Evolutionary conservation across 1,140 invertebrate genomes (phyloP).

Genomic region (Heterodera carotae): DNA sequence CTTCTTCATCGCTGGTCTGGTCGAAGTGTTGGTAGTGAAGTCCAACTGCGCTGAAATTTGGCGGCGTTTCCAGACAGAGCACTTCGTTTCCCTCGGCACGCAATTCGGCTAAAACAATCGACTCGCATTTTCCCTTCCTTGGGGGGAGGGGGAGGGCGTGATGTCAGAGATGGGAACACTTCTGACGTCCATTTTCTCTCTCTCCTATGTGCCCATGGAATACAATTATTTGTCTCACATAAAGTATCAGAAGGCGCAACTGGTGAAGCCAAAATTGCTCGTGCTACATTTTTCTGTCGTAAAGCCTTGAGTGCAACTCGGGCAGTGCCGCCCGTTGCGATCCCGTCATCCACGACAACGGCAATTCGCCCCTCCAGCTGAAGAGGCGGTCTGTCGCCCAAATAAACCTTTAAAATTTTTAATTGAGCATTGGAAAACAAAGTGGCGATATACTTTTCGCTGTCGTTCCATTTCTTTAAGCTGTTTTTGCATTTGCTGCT

Average conservation of each 20-base stretch:
- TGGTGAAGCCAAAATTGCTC: constrained; percentile 19
- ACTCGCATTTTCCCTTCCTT: no score
- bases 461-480: constrained; percentile 19
- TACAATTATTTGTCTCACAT: no score
- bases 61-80: constrained; percentile 26
- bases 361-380: constrained; percentile 18
- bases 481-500: constrained; percentile 23
- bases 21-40: constrained; percentile 30
- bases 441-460: background rate
- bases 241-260: constrained; percentile 28
- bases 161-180: no score
- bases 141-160: no score
- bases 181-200: background rate
- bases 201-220: no score
- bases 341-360: constrained; percentile 35
- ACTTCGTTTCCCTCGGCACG: constrained; percentile 33
- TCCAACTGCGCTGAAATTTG: constrained; percentile 29
- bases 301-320: constrained; percentile 32
- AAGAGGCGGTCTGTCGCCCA: constrained; percentile 21
- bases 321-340: constrained; percentile 29
- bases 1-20: constrained; percentile 29
- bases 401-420: constrained; percentile 12
- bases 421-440: background rate
- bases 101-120: constrained; percentile 18
- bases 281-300: constrained; percentile 21